Evolutionary conservation across 2,888 invertebrate species (phyloP).

Genomic region (Callinectes sapidus): DNA sequence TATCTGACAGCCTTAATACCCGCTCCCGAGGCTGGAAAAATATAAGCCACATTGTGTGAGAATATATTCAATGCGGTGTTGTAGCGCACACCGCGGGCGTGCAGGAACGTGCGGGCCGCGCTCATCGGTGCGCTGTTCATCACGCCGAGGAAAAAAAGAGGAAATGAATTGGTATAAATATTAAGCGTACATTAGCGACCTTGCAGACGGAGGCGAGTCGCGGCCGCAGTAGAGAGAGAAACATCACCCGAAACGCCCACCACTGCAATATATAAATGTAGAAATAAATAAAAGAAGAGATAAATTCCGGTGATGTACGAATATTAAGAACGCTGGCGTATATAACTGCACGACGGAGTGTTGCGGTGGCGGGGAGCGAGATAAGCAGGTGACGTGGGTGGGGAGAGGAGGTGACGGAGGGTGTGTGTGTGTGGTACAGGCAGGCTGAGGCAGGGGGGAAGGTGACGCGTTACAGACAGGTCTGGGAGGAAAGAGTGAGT

Average conservation of each 20-base stretch:
- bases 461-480: neutral
- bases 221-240: neutral
- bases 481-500: too few relatives aligned
- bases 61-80: slow-evolving; percentile 41
- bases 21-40: slow-evolving; percentile 39
- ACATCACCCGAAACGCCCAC: neutral
- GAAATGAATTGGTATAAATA: neutral
- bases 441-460: neutral
- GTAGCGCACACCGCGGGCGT: neutral
- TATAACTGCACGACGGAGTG: neutral
- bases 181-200: neutral
- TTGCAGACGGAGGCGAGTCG: neutral
- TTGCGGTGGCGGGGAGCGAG: neutral
- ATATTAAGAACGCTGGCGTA: neutral
- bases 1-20: slow-evolving; percentile 56
- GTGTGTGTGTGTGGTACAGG: too few relatives aligned
- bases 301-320: neutral
- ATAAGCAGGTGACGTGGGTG: neutral
- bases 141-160: neutral
- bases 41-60: slow-evolving; percentile 38
- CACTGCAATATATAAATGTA: neutral
- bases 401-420: neutral
- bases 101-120: neutral
- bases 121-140: neutral
- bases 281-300: neutral